Evolutionary conservation across 1,140 invertebrate species (phyloP).

Genomic region (Phenacoccus solenopsis): DNA sequence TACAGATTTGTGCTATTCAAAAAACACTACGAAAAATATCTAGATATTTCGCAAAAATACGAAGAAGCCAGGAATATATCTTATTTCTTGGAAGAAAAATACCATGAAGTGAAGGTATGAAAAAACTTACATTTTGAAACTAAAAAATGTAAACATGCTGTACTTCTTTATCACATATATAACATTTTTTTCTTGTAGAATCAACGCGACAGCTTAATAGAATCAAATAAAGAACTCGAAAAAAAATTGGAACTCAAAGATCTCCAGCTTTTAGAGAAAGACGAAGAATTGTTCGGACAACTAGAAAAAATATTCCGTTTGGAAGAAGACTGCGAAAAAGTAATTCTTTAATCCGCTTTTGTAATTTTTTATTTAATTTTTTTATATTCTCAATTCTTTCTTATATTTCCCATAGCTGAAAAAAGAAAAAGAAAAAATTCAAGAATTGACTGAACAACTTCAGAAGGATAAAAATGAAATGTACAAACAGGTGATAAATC

Average conservation of each 20-base stretch:
- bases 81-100: slow-evolving; percentile 50
- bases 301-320: slow-evolving; percentile 43
- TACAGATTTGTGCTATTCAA: slow-evolving; percentile 49
- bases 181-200: slow-evolving; percentile 34
- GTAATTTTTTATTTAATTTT: slow-evolving; percentile 10
- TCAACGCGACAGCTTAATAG: slow-evolving; percentile 42
- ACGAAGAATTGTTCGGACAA: slow-evolving; percentile 48
- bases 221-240: slow-evolving; percentile 37
- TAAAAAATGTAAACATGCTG: background rate
- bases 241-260: slow-evolving; percentile 41
- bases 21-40: slow-evolving; percentile 49
- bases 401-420: slow-evolving; percentile 28
- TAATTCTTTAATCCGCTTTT: slow-evolving; percentile 15
- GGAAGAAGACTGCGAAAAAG: slow-evolving; percentile 45
- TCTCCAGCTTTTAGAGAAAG: slow-evolving; percentile 42
- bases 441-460: slow-evolving; percentile 34
- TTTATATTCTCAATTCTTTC: background rate
- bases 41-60: slow-evolving; percentile 45
- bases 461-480: slow-evolving; percentile 37
- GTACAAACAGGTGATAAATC: slow-evolving; percentile 34
- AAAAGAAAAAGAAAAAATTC: slow-evolving; percentile 36
- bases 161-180: background rate
- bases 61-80: slow-evolving; percentile 46
- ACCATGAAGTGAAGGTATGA: slow-evolving; percentile 49
- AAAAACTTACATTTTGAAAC: no score